Evolutionary conservation across 2,888 invertebrate genomes (phyloP).

Genomic region (Aleiodes testaceus): DNA sequence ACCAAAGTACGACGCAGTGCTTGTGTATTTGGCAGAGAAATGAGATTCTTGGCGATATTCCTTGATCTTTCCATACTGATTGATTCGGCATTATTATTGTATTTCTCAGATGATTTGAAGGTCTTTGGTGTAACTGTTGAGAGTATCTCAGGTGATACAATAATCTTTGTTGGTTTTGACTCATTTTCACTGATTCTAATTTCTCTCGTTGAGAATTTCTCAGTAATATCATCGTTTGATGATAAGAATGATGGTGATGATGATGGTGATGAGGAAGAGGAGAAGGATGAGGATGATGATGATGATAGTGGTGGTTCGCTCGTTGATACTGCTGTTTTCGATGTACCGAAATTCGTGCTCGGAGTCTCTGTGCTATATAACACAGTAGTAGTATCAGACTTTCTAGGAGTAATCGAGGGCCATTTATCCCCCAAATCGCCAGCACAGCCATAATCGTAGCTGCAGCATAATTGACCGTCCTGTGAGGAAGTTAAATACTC

Average conservation of each 20-base stretch:
- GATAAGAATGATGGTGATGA: slow-evolving; percentile 41
- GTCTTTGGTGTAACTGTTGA: slow-evolving; percentile 39
- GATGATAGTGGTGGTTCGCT: slow-evolving; percentile 46
- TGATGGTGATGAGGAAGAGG: slow-evolving; percentile 36
- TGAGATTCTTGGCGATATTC: slow-evolving; percentile 44
- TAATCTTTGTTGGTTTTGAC: slow-evolving; percentile 19
- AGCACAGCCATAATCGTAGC: slow-evolving; percentile 74
- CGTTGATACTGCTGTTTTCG: slow-evolving; percentile 69
- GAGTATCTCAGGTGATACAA: slow-evolving; percentile 49
- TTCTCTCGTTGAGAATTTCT: slow-evolving; percentile 40
- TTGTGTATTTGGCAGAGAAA: slow-evolving; percentile 45
- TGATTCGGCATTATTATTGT: slow-evolving; percentile 29
- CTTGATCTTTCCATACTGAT: slow-evolving; percentile 30
- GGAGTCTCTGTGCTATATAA: slow-evolving; percentile 58
- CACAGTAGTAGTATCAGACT: slow-evolving; percentile 57
- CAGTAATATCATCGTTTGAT: slow-evolving; percentile 38
- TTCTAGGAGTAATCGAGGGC: slow-evolving; percentile 58
- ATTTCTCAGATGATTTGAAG: slow-evolving; percentile 30
- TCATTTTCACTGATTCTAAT: slow-evolving; percentile 31
- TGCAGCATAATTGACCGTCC: slow-evolving; percentile 75
- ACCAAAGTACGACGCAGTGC: slow-evolving; percentile 45
- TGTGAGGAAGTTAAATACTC: slow-evolving; percentile 57
- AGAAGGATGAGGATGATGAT: slow-evolving; percentile 34
- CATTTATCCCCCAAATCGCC: slow-evolving; percentile 66
- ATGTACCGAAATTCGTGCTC: slow-evolving; percentile 60